Conservation (phyloP, 2,888 invertebrate species). For the Drosophila pseudotalamancana region DNA sequence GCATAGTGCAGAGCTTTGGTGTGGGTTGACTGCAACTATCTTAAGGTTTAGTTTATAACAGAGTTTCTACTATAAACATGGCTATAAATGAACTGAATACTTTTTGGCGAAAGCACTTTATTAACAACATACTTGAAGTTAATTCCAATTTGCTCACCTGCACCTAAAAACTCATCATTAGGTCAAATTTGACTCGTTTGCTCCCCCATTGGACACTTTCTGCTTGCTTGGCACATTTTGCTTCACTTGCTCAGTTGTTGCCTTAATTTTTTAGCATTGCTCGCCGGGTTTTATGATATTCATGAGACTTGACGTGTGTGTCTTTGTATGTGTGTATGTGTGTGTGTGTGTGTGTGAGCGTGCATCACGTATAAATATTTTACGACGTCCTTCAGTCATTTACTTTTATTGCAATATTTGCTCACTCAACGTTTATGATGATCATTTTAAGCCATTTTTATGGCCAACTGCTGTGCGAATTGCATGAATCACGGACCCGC, state of each 20-base stretch:
- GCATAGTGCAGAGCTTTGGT: constrained; percentile 52
- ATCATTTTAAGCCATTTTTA: constrained; percentile 85
- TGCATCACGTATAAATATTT: constrained; percentile 81
- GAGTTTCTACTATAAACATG: constrained; percentile 55
- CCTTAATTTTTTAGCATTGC: constrained; percentile 41
- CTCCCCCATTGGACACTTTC: constrained; percentile 24
- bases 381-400: constrained; percentile 83
- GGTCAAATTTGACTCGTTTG: constrained; percentile 47
- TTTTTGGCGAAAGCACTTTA: constrained; percentile 10
- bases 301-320: constrained; percentile 28
- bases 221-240: constrained; percentile 62
- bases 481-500: constrained; percentile 79
- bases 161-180: constrained; percentile 38
- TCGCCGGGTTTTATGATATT: constrained; percentile 59
- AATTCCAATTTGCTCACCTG: constrained; percentile 40
- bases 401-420: constrained; percentile 84
- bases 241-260: constrained; percentile 41
- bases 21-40: constrained; percentile 56
- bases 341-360: constrained; percentile 38
- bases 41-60: constrained; percentile 59
- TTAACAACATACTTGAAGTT: constrained; percentile 16
- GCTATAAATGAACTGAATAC: constrained; percentile 44
- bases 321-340: not conserved
- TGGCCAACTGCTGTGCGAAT: constrained; percentile 75
- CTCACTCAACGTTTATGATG: constrained; percentile 84